Percentiles rank a stretch among this genome's conserved stretches.
phyloP scores from a whole-genome alignment of 2,113 vertebrate species.

The Aramus guarauna region DNA sequence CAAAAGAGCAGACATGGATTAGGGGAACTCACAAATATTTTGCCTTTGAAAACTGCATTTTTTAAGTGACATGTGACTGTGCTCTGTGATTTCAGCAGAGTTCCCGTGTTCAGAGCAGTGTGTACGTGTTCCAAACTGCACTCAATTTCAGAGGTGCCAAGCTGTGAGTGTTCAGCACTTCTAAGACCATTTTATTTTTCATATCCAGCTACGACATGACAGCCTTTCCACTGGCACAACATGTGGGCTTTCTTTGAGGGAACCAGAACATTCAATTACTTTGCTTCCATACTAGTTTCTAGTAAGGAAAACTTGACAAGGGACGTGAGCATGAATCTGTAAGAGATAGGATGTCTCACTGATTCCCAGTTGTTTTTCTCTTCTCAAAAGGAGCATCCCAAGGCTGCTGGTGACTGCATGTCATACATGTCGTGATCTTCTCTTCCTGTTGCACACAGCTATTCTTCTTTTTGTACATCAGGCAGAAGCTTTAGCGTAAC shows the following conservation, averaged over 20 bases:
- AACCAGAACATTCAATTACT: neutral
- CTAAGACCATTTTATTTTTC: neutral
- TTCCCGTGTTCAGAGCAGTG: neutral
- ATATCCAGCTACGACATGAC: neutral
- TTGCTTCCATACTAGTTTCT: neutral
- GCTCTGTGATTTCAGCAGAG: neutral
- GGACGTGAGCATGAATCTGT: accelerated
- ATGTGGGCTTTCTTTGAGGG: neutral
- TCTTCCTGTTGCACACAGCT: neutral
- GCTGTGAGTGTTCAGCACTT: neutral
- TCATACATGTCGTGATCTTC: accelerated
- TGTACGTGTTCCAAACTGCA: neutral
- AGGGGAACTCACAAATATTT: neutral
- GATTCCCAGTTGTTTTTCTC: neutral
- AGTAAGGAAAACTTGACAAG: neutral
- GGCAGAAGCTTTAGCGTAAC: neutral
- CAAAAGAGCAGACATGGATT: neutral
- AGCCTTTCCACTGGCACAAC: neutral
- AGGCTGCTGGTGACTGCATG: neutral
- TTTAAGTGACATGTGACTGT: neutral
- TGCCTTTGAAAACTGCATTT: neutral
- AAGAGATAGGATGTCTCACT: neutral
- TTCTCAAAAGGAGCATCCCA: neutral
- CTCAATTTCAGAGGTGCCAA: neutral
- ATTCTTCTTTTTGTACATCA: neutral